These are phyloP conservation scores for Drosophila seclusa DNA, from an alignment of 2,888 invertebrate genomes.

Conservation along the genomic window DNA sequence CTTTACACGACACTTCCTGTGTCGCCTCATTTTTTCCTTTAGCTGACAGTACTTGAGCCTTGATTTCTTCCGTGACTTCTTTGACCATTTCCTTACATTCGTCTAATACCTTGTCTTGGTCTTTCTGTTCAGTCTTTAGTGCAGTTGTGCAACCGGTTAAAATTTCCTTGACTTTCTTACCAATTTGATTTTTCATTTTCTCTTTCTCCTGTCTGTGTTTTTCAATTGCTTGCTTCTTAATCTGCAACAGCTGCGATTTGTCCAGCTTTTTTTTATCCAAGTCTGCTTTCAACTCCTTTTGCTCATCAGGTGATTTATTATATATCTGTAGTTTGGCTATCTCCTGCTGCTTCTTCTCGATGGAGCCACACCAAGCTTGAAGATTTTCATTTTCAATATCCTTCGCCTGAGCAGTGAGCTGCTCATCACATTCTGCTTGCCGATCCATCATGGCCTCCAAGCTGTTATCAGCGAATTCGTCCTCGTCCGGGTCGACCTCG, in stretches of 20 bases:
- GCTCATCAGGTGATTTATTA: background rate
- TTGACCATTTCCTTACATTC: slow-evolving; percentile 20
- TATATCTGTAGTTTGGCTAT: background rate
- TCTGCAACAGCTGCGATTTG: background rate
- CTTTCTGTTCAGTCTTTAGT: background rate
- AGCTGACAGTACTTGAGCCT: background rate
- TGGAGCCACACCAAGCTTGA: slow-evolving; percentile 10
- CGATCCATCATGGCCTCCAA: slow-evolving; percentile 32
- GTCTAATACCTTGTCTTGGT: background rate
- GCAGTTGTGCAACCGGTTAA: slow-evolving; percentile 12
- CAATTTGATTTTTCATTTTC: slow-evolving; percentile 6
- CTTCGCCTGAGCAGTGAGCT: slow-evolving; percentile 39
- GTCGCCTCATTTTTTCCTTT: background rate
- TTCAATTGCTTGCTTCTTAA: background rate
- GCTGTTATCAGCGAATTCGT: slow-evolving; percentile 19
- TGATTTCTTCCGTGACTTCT: background rate
- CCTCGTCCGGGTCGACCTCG: slow-evolving; percentile 33
- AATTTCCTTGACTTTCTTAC: slow-evolving; percentile 7
- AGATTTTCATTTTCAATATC: slow-evolving; percentile 23
- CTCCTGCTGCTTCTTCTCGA: slow-evolving; percentile 23
- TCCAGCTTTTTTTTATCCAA: background rate
- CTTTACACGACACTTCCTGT: background rate
- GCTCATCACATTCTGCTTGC: slow-evolving; percentile 46
- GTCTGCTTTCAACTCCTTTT: slow-evolving; percentile 2
- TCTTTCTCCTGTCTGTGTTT: background rate